These are phyloP conservation scores for Numenius phaeopus DNA, from an alignment of 2,797 vertebrate species.

Conservation along the genomic window DNA sequence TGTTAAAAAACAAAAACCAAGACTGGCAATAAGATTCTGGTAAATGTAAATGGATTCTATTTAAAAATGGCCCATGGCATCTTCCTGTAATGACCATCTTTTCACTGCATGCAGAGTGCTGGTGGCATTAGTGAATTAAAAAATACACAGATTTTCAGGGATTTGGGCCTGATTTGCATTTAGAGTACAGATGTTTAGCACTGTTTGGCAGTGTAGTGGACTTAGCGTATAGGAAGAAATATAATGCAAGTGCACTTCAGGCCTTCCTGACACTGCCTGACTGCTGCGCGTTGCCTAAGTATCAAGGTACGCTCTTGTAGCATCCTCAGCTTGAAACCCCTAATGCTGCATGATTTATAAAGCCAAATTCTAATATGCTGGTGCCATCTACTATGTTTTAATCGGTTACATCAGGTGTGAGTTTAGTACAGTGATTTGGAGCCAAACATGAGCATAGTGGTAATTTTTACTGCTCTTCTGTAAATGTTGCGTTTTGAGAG, in stretches of 20 bases:
- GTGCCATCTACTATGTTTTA: neutral
- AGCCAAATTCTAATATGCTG: neutral
- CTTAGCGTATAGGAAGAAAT: neutral
- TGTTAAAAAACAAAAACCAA: constrained; percentile 24
- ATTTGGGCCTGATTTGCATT: constrained; percentile 18
- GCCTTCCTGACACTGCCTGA: neutral
- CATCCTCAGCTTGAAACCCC: neutral
- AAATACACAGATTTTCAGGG: neutral
- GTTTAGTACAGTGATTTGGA: neutral
- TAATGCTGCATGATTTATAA: neutral
- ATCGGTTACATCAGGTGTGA: neutral
- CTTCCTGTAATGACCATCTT: constrained; percentile 20
- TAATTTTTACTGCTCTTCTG: constrained; percentile 13
- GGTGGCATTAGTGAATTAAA: constrained; percentile 14
- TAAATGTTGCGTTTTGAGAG: neutral
- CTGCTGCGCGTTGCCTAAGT: neutral
- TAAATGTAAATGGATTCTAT: constrained; percentile 23
- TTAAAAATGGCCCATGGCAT: constrained; percentile 16
- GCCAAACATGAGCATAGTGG: neutral
- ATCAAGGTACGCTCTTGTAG: neutral
- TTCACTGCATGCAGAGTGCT: neutral
- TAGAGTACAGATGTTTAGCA: neutral
- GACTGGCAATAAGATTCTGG: constrained; percentile 12
- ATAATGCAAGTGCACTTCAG: neutral
- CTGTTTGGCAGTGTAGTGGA: neutral